Percentiles rank a stretch among this genome's conserved stretches.
Conservation (phyloP, 1,140 invertebrate genomes). For the Glossosoma conforme region DNA sequence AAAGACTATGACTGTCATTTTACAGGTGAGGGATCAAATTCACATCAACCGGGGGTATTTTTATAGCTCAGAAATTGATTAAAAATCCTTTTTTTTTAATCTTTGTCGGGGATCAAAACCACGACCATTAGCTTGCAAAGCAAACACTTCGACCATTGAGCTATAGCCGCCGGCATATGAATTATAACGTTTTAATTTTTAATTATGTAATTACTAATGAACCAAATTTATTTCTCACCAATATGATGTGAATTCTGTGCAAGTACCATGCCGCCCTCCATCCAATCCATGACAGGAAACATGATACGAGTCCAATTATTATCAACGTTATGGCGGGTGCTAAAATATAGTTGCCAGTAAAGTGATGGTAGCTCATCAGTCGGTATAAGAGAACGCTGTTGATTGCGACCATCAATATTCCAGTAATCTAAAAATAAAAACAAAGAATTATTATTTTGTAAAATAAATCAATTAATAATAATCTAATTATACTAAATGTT, state of each 20-base stretch:
- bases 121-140: too few species aligned
- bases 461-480: conserved; percentile 31
- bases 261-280: conserved; percentile 50
- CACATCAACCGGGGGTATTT: too few species aligned
- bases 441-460: conserved; percentile 17
- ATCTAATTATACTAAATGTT: conserved; percentile 11
- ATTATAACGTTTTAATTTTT: too few species aligned
- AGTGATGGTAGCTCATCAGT: conserved; percentile 46
- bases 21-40: too few species aligned
- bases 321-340: conserved; percentile 46
- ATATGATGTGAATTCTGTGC: conserved; percentile 47
- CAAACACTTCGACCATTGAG: too few species aligned
- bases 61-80: too few species aligned
- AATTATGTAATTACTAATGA: too few species aligned
- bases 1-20: too few species aligned
- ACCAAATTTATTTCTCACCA: conserved; percentile 42
- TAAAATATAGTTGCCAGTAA: conserved; percentile 45
- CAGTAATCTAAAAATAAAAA: conserved; percentile 49
- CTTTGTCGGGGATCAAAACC: too few species aligned
- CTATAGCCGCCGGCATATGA: too few species aligned
- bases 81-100: too few species aligned
- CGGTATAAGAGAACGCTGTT: conserved; percentile 51
- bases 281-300: conserved; percentile 47
- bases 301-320: conserved; percentile 49
- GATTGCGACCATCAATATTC: conserved; percentile 42